A percentile compares a stretch with the other conserved stretches of the same genome.
Evolutionary conservation across 2,888 invertebrate genomes (phyloP).

Genomic region (Amblyjoppa proteus): DNA sequence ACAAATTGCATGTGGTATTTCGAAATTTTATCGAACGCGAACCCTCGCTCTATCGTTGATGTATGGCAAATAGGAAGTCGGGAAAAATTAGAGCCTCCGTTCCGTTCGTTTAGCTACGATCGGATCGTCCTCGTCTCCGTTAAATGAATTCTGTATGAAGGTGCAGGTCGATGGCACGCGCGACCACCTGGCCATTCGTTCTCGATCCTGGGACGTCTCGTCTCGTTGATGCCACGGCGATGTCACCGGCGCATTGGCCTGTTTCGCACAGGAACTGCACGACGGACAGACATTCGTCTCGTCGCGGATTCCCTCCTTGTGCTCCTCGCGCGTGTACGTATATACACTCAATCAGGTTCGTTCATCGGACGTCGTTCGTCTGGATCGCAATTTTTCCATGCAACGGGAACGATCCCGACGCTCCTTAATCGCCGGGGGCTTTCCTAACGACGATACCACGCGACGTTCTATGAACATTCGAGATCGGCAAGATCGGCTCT

Average conservation of each 20-base stretch:
- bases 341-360: constrained; percentile 34
- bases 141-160: constrained; percentile 14
- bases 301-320: constrained; percentile 21
- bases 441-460: constrained; percentile 56
- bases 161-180: constrained; percentile 61
- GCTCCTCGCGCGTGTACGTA: constrained; percentile 8
- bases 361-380: constrained; percentile 45
- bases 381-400: constrained; percentile 42
- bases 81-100: neutral
- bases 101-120: constrained; percentile 17
- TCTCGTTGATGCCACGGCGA: constrained; percentile 39
- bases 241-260: constrained; percentile 29
- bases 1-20: neutral
- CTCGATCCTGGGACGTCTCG: constrained; percentile 49
- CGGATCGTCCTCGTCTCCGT: constrained; percentile 1
- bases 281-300: constrained; percentile 19
- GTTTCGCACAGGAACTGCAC: constrained; percentile 18
- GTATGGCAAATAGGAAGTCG: neutral
- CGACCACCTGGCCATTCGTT: constrained; percentile 59
- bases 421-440: constrained; percentile 54
- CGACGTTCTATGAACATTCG: constrained; percentile 31
- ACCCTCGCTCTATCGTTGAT: neutral
- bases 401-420: constrained; percentile 3
- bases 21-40: neutral
- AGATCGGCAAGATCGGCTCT: constrained; percentile 40